Conservation (phyloP, 2,888 invertebrate genomes). For the Rotaria macrura region DNA sequence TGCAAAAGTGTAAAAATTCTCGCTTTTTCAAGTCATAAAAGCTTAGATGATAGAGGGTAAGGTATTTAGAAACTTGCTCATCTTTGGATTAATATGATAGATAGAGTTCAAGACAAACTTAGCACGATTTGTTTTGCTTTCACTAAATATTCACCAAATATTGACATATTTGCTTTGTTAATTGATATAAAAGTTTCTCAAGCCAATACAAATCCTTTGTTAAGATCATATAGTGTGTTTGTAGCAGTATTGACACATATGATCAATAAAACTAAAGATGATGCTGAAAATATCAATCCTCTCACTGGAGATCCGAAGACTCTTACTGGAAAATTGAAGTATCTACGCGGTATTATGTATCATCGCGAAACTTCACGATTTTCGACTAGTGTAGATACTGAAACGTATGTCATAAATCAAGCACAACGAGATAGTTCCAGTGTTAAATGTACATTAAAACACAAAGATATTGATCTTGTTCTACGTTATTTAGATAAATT, state of each 20-base stretch:
- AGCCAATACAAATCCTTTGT: neutral
- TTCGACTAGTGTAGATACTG: neutral
- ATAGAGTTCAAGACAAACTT: neutral
- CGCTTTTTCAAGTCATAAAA: neutral
- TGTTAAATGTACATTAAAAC: neutral
- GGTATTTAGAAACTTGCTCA: neutral
- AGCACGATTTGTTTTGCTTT: neutral
- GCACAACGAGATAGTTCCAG: neutral
- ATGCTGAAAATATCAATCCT: neutral
- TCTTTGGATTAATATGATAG: neutral
- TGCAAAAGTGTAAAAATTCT: neutral
- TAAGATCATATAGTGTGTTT: neutral
- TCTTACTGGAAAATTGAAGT: neutral
- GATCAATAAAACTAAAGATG: neutral
- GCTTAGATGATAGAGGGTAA: neutral
- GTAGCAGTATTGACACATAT: neutral
- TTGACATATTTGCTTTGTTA: neutral
- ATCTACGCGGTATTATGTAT: neutral
- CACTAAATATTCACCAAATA: neutral
- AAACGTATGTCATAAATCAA: neutral
- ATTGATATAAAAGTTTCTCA: neutral
- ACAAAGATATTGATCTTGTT: neutral
- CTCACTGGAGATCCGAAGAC: neutral
- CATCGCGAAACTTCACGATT: neutral
- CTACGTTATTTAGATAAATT: neutral